Base-by-base conservation (phyloP, 2,888 invertebrate species). In the Lycophotia porphyrea region DNA sequence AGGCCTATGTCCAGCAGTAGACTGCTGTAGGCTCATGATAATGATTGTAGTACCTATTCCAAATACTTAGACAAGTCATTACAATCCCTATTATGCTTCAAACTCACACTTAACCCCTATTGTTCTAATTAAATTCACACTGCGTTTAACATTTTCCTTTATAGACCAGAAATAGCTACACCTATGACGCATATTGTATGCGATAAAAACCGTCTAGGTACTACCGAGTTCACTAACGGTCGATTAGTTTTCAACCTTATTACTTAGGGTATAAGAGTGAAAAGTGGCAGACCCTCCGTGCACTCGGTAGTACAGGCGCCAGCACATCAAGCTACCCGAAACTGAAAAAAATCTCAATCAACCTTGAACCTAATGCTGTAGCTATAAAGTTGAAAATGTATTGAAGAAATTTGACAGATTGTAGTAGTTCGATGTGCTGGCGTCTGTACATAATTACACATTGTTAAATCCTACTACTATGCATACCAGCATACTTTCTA, bases 91-190 rank as follows among this genome's bases (percentile, higher is more conserved):
- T 52, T 52, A 31, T n/a, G 31, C 47, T 5, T 47, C 9, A 27
- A 65, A 44, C 24, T 78, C 63, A 15, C 78, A 78, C 78, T 5
- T 11, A 34, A 24, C 15, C 31, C 24, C 2, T 9, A 61, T 34
- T 66, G 61, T 61, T 70, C 60, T 79, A 78, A 80, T 74, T 70
- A 61, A 74, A 69, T 78, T 78, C 0, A 73, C 78, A 78, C 61
- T 55, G 15, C 24, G 15, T 13, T 66, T 18, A 44, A 21, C 24
- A 72, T 61, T 55, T 55, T 63, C 78, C 61, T 61, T 63, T 42
- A 36, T 65, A 27, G 18, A 55, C 5, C 2, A 39, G n/a, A 27
- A 36, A n/a, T 7, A 31, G 24, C 61, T 18, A 18, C 15, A 21
- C 9, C 34, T 42, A 67, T 24, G 39, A 39, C 18, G 18, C 31